These are phyloP conservation scores for Drosophila atripex DNA, from an alignment of 2,888 invertebrate species.

Conservation along the genomic window DNA sequence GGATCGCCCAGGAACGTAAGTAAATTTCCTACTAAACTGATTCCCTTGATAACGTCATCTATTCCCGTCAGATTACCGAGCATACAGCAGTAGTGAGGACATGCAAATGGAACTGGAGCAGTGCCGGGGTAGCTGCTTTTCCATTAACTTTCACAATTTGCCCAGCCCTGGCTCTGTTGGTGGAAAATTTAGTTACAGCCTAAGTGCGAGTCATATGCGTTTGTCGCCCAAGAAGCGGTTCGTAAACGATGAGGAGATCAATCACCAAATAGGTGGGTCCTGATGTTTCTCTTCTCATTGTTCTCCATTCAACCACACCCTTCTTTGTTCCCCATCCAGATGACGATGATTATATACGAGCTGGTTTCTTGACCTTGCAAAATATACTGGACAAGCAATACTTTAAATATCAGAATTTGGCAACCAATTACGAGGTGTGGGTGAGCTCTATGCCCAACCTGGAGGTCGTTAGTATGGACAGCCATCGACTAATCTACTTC, in stretches of 20 bases:
- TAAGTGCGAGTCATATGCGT: conserved; percentile 83
- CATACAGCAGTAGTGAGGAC: conserved; percentile 54
- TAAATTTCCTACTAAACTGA: background rate
- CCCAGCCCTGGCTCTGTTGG: conserved; percentile 25
- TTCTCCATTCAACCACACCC: conserved; percentile 1
- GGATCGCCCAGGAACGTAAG: conserved; percentile 67
- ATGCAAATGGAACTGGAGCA: conserved; percentile 74
- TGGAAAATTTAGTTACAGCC: conserved; percentile 82
- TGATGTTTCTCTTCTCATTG: background rate
- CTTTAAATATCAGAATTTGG: conserved; percentile 79
- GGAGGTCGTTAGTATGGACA: conserved; percentile 56
- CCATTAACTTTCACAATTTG: conserved; percentile 66
- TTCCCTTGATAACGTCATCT: background rate
- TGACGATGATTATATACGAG: conserved; percentile 83
- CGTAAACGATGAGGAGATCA: conserved; percentile 79
- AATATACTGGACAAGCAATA: conserved; percentile 86
- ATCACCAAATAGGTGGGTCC: conserved; percentile 72
- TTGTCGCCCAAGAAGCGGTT: conserved; percentile 82
- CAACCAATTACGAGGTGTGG: conserved; percentile 55
- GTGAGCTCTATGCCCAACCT: conserved; percentile 74
- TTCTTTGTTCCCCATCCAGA: conserved; percentile 68
- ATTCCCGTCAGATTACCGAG: conserved; percentile 50
- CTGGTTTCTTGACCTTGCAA: conserved; percentile 86
- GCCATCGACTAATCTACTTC: conserved; percentile 68
- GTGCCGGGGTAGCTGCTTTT: conserved; percentile 74